These are phyloP conservation scores for Sebastes hopkinsi DNA, from an alignment of 2,797 vertebrate species.

Conservation along the genomic window DNA sequence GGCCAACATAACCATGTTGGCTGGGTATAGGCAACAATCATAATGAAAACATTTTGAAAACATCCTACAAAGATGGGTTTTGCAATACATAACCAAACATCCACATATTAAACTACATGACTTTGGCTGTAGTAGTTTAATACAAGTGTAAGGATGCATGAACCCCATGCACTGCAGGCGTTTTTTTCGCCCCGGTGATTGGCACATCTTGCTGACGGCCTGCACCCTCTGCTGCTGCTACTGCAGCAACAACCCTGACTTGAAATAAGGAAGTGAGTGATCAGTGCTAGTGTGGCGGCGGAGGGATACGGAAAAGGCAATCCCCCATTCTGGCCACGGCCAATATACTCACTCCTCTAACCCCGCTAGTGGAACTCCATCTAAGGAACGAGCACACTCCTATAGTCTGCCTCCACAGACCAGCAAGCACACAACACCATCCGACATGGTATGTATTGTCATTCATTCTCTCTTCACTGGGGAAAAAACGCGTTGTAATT, in stretches of 20 bases:
- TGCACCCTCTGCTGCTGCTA: slow-evolving; percentile 2
- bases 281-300: slow-evolving; percentile 74
- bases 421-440: slow-evolving; percentile 68
- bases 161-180: slow-evolving; percentile 53
- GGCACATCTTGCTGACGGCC: slow-evolving; percentile 47
- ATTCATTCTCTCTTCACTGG: slow-evolving; percentile 48
- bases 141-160: slow-evolving; percentile 18
- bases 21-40: too few species aligned
- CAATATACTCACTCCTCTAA: slow-evolving; percentile 73
- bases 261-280: slow-evolving; percentile 80
- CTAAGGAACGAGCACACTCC: slow-evolving; percentile 73
- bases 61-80: background rate
- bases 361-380: slow-evolving; percentile 77
- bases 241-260: slow-evolving; percentile 53
- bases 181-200: slow-evolving; percentile 46
- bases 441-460: slow-evolving; percentile 82
- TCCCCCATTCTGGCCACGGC: slow-evolving; percentile 64
- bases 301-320: slow-evolving; percentile 77
- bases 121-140: background rate
- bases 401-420: slow-evolving; percentile 71
- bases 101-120: background rate
- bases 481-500: background rate
- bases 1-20: too few species aligned
- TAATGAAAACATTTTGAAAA: background rate
- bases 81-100: background rate